Base-by-base conservation (phyloP, 1,140 invertebrate genomes). In the Aphidius ervi region DNA sequence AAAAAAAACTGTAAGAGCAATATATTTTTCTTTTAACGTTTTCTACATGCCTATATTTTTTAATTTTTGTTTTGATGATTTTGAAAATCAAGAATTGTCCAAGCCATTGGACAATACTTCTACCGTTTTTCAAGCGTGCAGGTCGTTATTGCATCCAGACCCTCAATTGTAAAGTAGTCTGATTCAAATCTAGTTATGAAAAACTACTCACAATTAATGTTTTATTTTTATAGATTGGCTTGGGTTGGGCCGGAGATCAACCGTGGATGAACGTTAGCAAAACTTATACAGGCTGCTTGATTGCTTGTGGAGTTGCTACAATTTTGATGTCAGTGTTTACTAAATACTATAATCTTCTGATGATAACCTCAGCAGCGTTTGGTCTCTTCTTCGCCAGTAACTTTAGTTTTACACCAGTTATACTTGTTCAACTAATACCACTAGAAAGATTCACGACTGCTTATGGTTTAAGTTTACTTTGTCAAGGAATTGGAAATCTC, bases 191-290 rank as follows among this genome's bases (percentile, higher is more conserved):
- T 16, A 16, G 16, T 16, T 16, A 31, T 31, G 23, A 31, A 31
- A 31, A 31, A 31, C 2, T 6, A 48, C n/a, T 48, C 6, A 48
- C 66, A 56, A 46, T 1, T 56, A 1, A 56, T 45, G 3, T 42
- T 10, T 61, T 50, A 54, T 61, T 68, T 62, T 70, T 73, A 56
- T 80, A 94, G 88, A 83, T 96, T 40, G 82, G 86, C 10, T 83
- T 95, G 37, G 95, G 95, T 1, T 95, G 92, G 84, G 84, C 94
- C 45, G 94, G 94, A 4, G 95, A 97, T 77, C 85, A 89, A 67
- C 81, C 88, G 1, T 94, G 91, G 92, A 87, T 92, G 74, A 90
- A 92, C 73, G 86, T 92, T 9, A 88, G 85, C 42, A 87, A 92
- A 67, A 88, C 90, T 1, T 94, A 94, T 74, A 87, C 89, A 0